Percentiles rank a stretch among this genome's conserved stretches.
Evolutionary conservation across 2,113 vertebrate species (phyloP).

Genomic region (Sinocyclocheilus rhinocerous): DNA sequence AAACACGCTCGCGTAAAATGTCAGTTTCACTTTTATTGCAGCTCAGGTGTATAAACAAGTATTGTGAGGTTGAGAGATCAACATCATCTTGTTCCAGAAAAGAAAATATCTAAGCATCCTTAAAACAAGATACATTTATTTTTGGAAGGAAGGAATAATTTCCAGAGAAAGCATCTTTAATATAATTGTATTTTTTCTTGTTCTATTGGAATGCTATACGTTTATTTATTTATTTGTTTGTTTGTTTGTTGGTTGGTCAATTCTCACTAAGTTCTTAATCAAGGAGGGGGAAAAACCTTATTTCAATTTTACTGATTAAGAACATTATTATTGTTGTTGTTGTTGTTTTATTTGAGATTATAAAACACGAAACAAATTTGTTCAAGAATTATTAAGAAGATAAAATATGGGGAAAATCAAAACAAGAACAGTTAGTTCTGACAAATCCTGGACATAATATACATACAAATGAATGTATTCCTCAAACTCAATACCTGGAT

Average conservation of each 20-base stretch:
- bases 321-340: no score
- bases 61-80: not conserved
- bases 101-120: not conserved
- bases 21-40: not conserved
- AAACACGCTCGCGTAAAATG: not conserved
- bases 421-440: not conserved
- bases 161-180: not conserved
- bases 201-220: not conserved
- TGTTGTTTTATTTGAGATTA: not conserved
- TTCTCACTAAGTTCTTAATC: not conserved
- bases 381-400: not conserved
- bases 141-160: not conserved
- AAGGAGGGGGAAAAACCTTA: no score
- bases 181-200: not conserved
- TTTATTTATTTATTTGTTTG: no score
- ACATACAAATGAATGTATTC: not conserved
- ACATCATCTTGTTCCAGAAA: not conserved
- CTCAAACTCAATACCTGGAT: no score
- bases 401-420: not conserved
- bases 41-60: not conserved
- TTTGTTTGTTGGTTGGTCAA: not conserved
- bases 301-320: no score
- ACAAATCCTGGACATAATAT: not conserved
- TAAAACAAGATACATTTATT: not conserved
- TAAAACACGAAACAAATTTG: not conserved